Conservation (phyloP, 2,113 vertebrate species). For the Alaudala cheleensis region DNA sequence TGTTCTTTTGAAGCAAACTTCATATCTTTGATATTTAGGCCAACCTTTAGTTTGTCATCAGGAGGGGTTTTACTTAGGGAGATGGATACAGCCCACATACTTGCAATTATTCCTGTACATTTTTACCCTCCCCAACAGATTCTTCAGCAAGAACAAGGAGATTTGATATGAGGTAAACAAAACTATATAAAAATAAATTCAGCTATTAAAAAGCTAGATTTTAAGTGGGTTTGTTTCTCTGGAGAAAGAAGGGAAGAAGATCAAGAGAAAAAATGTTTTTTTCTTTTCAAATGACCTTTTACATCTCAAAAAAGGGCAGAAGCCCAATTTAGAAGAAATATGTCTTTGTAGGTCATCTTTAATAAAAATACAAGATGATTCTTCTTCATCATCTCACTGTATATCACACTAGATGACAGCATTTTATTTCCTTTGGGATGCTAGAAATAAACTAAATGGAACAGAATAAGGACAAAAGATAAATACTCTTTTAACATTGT, state of each 20-base stretch:
- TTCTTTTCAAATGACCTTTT: conserved; percentile 18
- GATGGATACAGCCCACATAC: not conserved
- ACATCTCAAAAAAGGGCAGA: not conserved
- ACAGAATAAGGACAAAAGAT: conserved; percentile 50
- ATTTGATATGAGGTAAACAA: not conserved
- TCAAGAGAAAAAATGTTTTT: not conserved
- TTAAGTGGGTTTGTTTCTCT: not conserved
- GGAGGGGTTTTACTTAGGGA: not conserved
- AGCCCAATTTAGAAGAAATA: conserved; percentile 24
- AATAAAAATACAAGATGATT: conserved; percentile 25
- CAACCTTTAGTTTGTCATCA: not conserved
- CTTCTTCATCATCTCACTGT: conserved; percentile 5
- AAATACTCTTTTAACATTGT: conserved; percentile 4
- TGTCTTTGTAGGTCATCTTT: conserved; percentile 31
- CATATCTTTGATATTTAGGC: not conserved
- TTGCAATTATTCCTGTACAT: not conserved
- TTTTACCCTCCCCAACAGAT: not conserved
- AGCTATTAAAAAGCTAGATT: not conserved
- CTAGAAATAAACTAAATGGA: conserved; percentile 49
- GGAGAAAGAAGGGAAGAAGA: not conserved
- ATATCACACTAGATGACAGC: conserved; percentile 29
- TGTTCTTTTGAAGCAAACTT: not conserved
- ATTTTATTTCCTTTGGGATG: conserved; percentile 36
- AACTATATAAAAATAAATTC: not conserved
- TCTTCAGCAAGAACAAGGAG: not conserved